Evolutionary conservation across 92 coral and sea anemone species (phyloP), one percentile per base, ranked within the genome.

Genomic region (Parazoanthus darwini): DNA sequence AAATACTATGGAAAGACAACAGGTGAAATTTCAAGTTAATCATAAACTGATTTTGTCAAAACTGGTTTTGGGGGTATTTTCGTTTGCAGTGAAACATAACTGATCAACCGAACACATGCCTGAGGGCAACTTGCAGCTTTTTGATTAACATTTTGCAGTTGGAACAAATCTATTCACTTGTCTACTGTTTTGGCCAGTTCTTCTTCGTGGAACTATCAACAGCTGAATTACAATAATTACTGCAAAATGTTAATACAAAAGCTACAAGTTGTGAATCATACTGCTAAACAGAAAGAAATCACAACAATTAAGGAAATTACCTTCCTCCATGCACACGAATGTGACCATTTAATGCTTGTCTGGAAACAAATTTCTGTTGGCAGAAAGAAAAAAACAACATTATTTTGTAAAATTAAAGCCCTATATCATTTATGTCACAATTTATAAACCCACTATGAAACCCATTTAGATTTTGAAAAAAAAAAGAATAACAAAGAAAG

Each of bases 241-340:
- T 29, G 33, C 33, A 29, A 29, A 29, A 29, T 29, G 33, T 29
- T 29, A 29, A 29, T 29, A 29, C 33, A 29, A 29, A 29, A 29
- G 33, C 33, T 29, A 29, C 33, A 29, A 29, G 33, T 29, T 29
- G 33, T 29, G 33, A 29, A 29, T 29, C 33, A 29, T 29, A 29
- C 38, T 37, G 29, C 46, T 7, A 37, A 37, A 74, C 3, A 5
- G 16, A 37, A 74, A 13, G 54, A 6, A 54, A 0, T 13, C 50
- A 10, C 13, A 16, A 85, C 39, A 38, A 18, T 29, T 29, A 29
- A 35, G 20, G 65, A 22, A 68, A 91, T 13, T 71, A 97, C 99
- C 99, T 97, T 92, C 99, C 99, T 48, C 99, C 99, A 89, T 97
- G 99, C 23, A 97, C 99, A 74, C 99, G 92, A 33, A 97, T 97